Base-by-base conservation (phyloP, 2,797 vertebrate genomes). In the Hypotaenidia philippensis region DNA sequence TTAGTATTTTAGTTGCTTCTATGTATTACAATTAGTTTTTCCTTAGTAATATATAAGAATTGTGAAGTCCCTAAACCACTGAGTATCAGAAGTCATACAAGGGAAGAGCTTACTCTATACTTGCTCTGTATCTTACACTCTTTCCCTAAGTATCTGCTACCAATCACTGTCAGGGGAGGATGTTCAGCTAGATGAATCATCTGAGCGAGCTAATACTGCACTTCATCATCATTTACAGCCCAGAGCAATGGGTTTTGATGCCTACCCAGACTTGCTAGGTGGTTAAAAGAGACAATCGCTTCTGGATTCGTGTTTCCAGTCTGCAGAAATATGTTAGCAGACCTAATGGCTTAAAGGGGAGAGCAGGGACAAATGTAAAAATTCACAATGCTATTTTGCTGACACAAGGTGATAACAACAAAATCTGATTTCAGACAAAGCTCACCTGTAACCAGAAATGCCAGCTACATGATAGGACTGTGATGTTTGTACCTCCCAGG, bases 221-320 rank as follows among this genome's bases (percentile, higher is more conserved):
- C 64, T 87, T 56, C 84, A 64, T 89, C 83, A 89, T 82, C 81
- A 76, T 83, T 89, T 60, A 72, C 40, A 92, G 71, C 75, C 84
- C 56, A 70, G 78, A 82, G 60, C 59, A 79, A 84, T n/a, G 23
- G 11, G 9, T 0, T 79, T 90, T 87, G 72, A 66, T 36, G 59
- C 75, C 76, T 70, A 34, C 31, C 52, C 66, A 80, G 40, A 69
- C 75, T 70, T 80, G 32, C 32, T 77, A 83, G 56, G 44, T 66
- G 27, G 29, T 47, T 84, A 93, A 84, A 76, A 50, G 41, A 95
- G 63, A 71, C 11, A 6, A 59, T 32, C 4, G 1, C 34, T 79
- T 69, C 70, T 59, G 22, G 69, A 78, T 40, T 61, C 61, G 40
- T 80, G 52, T 23, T 47, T 92, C 89, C 86, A 47, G 8, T 18